phyloP scores from a whole-genome alignment of 2,888 invertebrate genomes.

The Boloria selene region DNA sequence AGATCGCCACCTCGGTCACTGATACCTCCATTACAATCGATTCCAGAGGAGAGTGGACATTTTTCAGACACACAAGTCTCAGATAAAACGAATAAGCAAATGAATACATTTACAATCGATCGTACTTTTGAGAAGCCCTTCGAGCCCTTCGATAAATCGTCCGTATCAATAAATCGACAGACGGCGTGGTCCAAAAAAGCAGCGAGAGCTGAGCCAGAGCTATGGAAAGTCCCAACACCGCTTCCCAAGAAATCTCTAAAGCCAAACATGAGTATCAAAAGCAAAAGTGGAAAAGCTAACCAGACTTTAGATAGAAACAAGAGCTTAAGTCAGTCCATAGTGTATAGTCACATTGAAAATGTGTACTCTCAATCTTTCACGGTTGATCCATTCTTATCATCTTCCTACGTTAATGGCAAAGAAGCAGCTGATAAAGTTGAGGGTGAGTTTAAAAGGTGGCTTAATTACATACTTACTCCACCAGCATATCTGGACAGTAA shows the following conservation, averaged over 20 bases:
- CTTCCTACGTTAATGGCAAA: conserved; percentile 86
- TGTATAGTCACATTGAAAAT: conserved; percentile 65
- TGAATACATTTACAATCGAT: conserved; percentile 69
- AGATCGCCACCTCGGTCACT: conserved; percentile 68
- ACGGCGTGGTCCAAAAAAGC: conserved; percentile 72
- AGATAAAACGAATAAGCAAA: conserved; percentile 60
- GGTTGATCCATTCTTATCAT: conserved; percentile 85
- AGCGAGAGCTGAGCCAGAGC: conserved; percentile 61
- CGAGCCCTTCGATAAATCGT: conserved; percentile 46
- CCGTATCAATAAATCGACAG: conserved; percentile 49
- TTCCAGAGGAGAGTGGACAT: conserved; percentile 76
- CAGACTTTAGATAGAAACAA: conserved; percentile 64
- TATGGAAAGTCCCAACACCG: conserved; percentile 67
- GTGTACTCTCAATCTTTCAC: too few relatives aligned
- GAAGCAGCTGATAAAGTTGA: conserved; percentile 87
- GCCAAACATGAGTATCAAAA: conserved; percentile 49
- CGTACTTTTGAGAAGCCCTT: conserved; percentile 70
- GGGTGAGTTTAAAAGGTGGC: conserved; percentile 88
- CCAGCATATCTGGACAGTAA: conserved; percentile 86
- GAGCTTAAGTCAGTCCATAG: conserved; percentile 67
- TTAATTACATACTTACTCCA: conserved; percentile 89
- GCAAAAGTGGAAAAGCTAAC: conserved; percentile 51
- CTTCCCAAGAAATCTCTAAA: conserved; percentile 56
- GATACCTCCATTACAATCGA: conserved; percentile 71
- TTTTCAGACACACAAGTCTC: conserved; percentile 61